Evolutionary conservation across 1,140 invertebrate species (phyloP), one percentile per base, ranked within the genome.

Genomic region (Matsumurasca onukii): DNA sequence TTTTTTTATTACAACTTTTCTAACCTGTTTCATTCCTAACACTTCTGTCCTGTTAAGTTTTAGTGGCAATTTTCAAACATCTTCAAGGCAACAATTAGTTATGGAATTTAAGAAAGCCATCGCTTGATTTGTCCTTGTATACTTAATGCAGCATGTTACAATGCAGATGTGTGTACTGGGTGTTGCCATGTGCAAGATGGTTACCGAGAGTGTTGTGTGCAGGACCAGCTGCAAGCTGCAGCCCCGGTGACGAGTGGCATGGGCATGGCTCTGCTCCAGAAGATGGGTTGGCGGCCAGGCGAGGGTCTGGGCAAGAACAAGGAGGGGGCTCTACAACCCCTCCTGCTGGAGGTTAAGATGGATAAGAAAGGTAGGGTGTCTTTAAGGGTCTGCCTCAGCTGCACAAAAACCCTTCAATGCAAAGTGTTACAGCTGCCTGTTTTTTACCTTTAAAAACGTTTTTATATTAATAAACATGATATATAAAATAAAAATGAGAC

Each of bases 231-330:
- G 70, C 87, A 87, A 69, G 88, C 86, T 3, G 92, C 94, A 15
- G 87, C 90, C 45, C 93, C 93, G 3, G 90, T 98, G 3, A 89
- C 86, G 22, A 91, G 93, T 65, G 96, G 95, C 1, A 95, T 98
- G 88, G 97, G 96, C 20, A 95, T 98, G 94, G 88, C 93, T 71
- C 82, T 99, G 52, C 83, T 99, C 20, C 92, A 97, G 81, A 98
- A 98, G 84, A 98, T 99, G 97, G 97, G 97, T 39, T 99, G 97
- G 97, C 91, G 89, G 73, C 94, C 94, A 1, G 97, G 97, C 0
- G 93, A 95, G 80, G 96, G 96, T 49, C 84, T 99, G 30, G 97
- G 97, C 22, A 97, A 97, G 78, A 91, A 96, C 76, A 95, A 94
- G 78, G 93, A 95, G 73, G 97, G 97, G 0, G 86, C 89, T 0